Evolutionary conservation across 2,113 vertebrate genomes (phyloP).

Genomic region (Nerophis ophidion): DNA sequence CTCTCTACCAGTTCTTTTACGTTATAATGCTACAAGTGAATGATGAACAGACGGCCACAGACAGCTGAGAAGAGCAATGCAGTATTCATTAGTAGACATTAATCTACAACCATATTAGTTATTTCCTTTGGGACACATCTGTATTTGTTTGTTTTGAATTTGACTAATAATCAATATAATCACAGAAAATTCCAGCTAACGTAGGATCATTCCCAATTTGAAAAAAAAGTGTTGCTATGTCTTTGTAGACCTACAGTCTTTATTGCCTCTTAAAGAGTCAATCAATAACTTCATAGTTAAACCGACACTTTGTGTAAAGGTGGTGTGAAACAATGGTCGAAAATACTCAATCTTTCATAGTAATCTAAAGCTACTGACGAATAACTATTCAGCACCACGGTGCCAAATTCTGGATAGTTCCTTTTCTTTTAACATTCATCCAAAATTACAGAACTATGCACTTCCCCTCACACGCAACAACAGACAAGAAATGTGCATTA

Average conservation of each 20-base stretch:
- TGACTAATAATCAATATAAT: constrained; percentile 31
- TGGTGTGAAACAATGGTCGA: too few species aligned
- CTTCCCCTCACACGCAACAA: too few species aligned
- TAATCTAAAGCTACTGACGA: too few species aligned
- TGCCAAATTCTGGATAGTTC: too few species aligned
- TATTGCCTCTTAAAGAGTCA: constrained; percentile 9
- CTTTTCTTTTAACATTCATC: too few species aligned
- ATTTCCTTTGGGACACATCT: constrained; percentile 29
- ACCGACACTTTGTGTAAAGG: constrained; percentile 5
- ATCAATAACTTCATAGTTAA: constrained; percentile 25
- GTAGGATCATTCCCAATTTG: constrained; percentile 7
- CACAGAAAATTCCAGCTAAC: neutral
- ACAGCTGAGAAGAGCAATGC: constrained; percentile 9
- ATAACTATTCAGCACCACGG: too few species aligned
- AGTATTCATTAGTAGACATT: constrained; percentile 3
- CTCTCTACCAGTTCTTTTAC: neutral
- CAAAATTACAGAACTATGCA: too few species aligned
- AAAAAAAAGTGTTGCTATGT: neutral
- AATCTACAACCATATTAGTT: constrained; percentile 17
- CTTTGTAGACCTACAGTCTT: constrained; percentile 3
- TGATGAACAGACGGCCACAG: neutral
- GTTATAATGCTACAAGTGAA: neutral
- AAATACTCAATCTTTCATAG: too few species aligned
- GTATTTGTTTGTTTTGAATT: constrained; percentile 1
- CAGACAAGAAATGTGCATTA: too few species aligned